Conservation (phyloP, 2,888 invertebrate genomes). For the Actias luna region DNA sequence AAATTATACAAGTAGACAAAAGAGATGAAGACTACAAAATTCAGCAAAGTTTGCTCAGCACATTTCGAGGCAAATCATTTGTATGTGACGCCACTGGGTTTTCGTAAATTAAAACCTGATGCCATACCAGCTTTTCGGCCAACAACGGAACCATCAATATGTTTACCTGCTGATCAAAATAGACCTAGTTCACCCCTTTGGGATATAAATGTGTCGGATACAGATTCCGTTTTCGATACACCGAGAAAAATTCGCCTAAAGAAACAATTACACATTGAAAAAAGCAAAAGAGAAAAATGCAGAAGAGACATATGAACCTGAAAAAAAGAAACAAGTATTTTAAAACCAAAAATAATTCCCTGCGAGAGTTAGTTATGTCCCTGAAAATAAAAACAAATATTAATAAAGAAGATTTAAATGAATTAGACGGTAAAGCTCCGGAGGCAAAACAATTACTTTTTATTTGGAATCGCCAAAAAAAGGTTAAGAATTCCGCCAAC, state of each 20-base stretch:
- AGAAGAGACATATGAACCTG: neutral
- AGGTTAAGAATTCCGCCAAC: neutral
- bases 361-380: conserved; percentile 1
- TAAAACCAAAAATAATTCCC: conserved; percentile 10
- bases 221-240: conserved; percentile 6
- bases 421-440: conserved; percentile 17
- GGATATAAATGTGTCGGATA: conserved; percentile 3
- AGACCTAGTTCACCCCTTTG: too few relatives aligned
- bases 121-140: too few relatives aligned
- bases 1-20: too few relatives aligned
- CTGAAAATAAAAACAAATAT: conserved; percentile 13
- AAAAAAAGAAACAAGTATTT: conserved; percentile 2
- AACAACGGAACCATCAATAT: too few relatives aligned
- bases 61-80: too few relatives aligned
- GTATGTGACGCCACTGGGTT: too few relatives aligned
- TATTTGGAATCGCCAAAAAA: conserved; percentile 14
- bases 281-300: neutral
- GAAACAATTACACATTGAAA: conserved; percentile 9
- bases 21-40: too few relatives aligned
- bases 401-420: conserved; percentile 13
- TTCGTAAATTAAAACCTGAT: too few relatives aligned
- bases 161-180: too few relatives aligned
- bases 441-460: conserved; percentile 15
- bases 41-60: too few relatives aligned
- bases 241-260: conserved; percentile 2